Evolutionary conservation across 2,797 vertebrate genomes (phyloP).

Genomic region (Lindbergichthys nudifrons): DNA sequence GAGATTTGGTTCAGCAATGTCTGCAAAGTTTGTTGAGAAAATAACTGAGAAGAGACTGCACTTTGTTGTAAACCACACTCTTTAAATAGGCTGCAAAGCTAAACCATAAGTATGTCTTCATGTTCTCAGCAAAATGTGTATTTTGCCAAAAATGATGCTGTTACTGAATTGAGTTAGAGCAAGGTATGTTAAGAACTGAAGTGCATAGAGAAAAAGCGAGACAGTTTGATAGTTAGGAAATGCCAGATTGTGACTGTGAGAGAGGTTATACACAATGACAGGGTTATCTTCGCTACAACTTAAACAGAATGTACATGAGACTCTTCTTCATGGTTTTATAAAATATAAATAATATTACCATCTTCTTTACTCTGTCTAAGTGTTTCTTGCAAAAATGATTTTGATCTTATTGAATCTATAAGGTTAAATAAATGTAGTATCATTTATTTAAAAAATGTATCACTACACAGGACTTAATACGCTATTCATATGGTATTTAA

Average conservation of each 20-base stretch:
- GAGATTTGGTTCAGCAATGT: conserved; percentile 8
- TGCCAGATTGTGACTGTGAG: neutral
- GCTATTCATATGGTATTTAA: too few species aligned
- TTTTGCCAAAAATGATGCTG: conserved; percentile 49
- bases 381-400: neutral
- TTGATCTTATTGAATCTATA: neutral
- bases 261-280: neutral
- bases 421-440: neutral
- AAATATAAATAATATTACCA: too few species aligned
- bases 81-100: conserved; percentile 62
- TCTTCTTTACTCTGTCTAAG: neutral
- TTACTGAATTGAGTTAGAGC: conserved; percentile 36
- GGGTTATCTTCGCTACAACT: too few species aligned
- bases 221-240: neutral
- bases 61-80: conserved; percentile 55
- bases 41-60: conserved; percentile 54
- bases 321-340: too few species aligned
- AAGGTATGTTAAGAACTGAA: conserved; percentile 31
- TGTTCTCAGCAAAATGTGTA: conserved; percentile 53
- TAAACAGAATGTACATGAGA: too few species aligned
- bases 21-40: conserved; percentile 38
- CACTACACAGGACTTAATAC: too few species aligned
- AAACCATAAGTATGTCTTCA: conserved; percentile 66
- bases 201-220: neutral
- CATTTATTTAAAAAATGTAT: too few species aligned